Evolutionary conservation across 1,140 invertebrate species (phyloP).

Genomic region (Pissodes strobi): DNA sequence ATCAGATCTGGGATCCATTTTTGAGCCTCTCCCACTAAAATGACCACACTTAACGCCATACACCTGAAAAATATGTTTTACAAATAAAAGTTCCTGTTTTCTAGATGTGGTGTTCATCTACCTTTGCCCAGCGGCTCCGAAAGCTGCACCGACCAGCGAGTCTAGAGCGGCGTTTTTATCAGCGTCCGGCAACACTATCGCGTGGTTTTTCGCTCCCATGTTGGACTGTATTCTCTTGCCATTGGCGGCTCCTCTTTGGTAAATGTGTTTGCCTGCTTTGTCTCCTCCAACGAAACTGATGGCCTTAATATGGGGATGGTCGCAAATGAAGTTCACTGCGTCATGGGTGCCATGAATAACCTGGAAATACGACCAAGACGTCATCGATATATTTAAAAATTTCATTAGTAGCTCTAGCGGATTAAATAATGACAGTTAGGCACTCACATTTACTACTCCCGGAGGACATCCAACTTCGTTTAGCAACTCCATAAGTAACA

Average conservation of each 20-base stretch:
- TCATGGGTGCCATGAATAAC: constrained; percentile 95
- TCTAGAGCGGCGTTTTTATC: constrained; percentile 97
- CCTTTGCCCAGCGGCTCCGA: constrained; percentile 91
- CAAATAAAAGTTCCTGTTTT: no score
- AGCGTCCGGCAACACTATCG: constrained; percentile 94
- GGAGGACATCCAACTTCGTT: constrained; percentile 91
- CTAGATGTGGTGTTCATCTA: no score
- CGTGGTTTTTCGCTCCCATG: constrained; percentile 99
- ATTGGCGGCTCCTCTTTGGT: constrained; percentile 77
- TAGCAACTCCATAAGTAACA: constrained; percentile 90
- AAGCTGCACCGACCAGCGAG: constrained; percentile 91
- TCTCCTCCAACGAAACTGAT: constrained; percentile 99
- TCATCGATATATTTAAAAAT: no score
- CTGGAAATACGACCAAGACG: no score
- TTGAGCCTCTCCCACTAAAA: constrained; percentile 92
- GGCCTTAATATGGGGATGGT: constrained; percentile 93
- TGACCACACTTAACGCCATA: constrained; percentile 96
- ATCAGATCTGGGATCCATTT: constrained; percentile 95
- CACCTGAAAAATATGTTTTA: constrained; percentile 59
- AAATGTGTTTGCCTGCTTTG: constrained; percentile 94
- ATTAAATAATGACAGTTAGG: no score
- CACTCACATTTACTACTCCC: constrained; percentile 88
- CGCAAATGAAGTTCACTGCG: constrained; percentile 96
- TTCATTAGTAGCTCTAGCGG: no score
- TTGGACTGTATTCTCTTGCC: constrained; percentile 98